Evolutionary conservation across 2,113 vertebrate species (phyloP), one percentile per base, ranked within the genome.

Genomic region (Eleginops maclovinus): DNA sequence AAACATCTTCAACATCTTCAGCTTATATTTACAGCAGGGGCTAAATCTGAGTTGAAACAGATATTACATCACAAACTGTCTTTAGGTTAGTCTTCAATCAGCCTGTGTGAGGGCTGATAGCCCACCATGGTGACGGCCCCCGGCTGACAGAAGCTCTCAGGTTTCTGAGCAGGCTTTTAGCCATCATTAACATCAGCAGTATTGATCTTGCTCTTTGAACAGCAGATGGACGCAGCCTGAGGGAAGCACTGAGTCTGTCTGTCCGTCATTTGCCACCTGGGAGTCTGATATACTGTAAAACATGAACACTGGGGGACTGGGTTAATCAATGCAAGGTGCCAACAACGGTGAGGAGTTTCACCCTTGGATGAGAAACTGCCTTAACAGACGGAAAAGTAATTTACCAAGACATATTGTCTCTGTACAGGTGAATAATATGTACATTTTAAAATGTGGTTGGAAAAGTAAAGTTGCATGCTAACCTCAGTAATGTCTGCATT

Each of bases 81-180:
- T 41, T 19, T 56, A 22, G 9, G 14, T 60, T 13, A 8, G 44
- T 54, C 53, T 66, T 14, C 36, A 22, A 21, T 36, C 9, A 17
- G 21, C 21, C 4, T 22, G 10, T 2, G 1, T 0, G n/a, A 36
- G 24, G 50, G 72, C 36, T 46, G 24, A 58, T 15, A 28, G 28
- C 50, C 77, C 46, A 31, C 51, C 8, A 22, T 19, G 47, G 63
- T 79, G 64, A 69, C 28, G 43, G 61, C 28, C 61, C 36, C 4
- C 46, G 71, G 67, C 63, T 77, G 21, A 64, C 67, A 55, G 56
- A 65, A 46, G 53, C 24, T 81, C 77, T 94, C 88, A 46, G 62
- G 82, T 94, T 94, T 92, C 93, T 84, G 44, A 43, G 55, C 44
- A 86, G 87, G 88, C 91, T 94, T 93, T 93, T 91, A 93, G 88